A percentile compares a stretch with the other conserved stretches of the same genome.
These are phyloP conservation scores for Drosophila diplacantha DNA, from an alignment of 2,888 invertebrate genomes.

Conservation along the genomic window DNA sequence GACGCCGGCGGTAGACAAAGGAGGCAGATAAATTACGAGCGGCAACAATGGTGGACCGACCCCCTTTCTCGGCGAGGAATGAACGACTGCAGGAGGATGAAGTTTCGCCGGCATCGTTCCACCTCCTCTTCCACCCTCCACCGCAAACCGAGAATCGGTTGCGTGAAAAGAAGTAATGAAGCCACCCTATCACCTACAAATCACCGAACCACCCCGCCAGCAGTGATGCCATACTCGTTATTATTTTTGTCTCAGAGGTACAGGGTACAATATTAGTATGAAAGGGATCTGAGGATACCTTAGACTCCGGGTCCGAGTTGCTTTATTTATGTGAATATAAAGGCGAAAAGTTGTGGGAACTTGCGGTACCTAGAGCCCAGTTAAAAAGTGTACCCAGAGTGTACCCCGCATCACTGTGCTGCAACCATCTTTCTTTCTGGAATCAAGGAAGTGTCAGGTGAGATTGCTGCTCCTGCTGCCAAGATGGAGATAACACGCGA, in stretches of 20 bases:
- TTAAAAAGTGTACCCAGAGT: background rate
- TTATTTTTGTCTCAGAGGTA: background rate
- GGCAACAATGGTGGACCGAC: conserved; percentile 43
- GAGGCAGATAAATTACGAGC: conserved; percentile 48
- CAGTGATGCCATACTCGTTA: background rate
- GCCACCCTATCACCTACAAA: conserved; percentile 20
- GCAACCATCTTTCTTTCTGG: conserved; percentile 7
- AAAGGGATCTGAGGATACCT: background rate
- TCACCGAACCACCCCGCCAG: conserved; percentile 5
- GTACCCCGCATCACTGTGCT: conserved; percentile 3
- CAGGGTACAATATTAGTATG: conserved; percentile 1
- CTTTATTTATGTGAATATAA: background rate
- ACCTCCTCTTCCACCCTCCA: conserved; percentile 6
- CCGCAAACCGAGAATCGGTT: conserved; percentile 28
- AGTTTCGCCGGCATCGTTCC: conserved; percentile 36
- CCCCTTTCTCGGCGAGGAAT: conserved; percentile 8
- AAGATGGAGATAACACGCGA: conserved; percentile 63
- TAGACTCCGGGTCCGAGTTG: background rate
- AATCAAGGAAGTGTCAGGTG: conserved; percentile 28
- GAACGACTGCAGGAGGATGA: conserved; percentile 47
- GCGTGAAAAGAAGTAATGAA: conserved; percentile 57
- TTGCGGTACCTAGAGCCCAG: background rate
- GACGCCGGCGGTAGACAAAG: conserved; percentile 48
- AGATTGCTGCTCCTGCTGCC: conserved; percentile 28
- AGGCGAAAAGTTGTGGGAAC: background rate